Percentiles rank a stretch among this genome's conserved stretches.
phyloP scores from a whole-genome alignment of 2,797 vertebrate genomes.

The Sylvia borin region DNA sequence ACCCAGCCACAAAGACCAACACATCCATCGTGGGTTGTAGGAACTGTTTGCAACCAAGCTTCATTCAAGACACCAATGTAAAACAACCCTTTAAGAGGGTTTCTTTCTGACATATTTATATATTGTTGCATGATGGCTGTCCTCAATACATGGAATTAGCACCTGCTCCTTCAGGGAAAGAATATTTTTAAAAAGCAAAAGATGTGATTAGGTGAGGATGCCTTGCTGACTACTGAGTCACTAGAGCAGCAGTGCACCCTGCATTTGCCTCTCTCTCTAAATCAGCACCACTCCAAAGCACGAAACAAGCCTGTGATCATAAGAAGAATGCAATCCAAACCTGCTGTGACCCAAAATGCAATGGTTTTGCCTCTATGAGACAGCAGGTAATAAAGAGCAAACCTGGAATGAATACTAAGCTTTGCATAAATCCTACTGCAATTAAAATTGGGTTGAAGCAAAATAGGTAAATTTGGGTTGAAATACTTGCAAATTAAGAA shows the following conservation, averaged over 20 bases:
- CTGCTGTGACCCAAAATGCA: neutral
- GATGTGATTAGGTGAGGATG: neutral
- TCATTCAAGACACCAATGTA: neutral
- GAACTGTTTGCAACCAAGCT: neutral
- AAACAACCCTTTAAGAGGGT: neutral
- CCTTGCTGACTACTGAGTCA: neutral
- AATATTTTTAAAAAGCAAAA: neutral
- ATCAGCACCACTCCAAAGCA: neutral
- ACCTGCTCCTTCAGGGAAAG: neutral
- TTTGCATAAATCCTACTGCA: neutral
- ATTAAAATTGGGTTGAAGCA: neutral
- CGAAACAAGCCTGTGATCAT: neutral
- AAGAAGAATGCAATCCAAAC: neutral
- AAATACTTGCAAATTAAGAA: neutral
- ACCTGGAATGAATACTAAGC: neutral
- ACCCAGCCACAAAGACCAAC: neutral
- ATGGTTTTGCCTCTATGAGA: neutral
- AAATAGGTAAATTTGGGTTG: neutral
- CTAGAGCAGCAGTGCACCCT: neutral
- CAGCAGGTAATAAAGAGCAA: neutral
- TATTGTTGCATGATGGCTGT: neutral
- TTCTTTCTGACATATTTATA: neutral
- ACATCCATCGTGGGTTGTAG: rapidly evolving
- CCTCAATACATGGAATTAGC: neutral
- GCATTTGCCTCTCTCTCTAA: neutral